Percentiles rank a stretch among this genome's conserved stretches.
phyloP scores from a whole-genome alignment of 2,113 vertebrate genomes.

The Oncorhynchus mykiss region DNA sequence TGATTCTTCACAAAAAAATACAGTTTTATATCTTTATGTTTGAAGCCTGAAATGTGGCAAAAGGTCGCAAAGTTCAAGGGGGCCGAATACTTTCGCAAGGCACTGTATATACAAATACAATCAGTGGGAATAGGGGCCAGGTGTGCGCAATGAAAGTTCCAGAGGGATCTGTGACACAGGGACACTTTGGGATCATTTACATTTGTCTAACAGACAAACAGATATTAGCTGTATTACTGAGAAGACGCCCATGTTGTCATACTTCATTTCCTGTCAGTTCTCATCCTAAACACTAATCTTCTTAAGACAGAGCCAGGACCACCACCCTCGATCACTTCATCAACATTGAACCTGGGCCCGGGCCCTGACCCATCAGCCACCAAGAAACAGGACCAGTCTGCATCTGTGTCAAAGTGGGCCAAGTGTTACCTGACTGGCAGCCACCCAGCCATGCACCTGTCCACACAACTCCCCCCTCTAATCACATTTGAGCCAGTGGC shows the following conservation, averaged over 20 bases:
- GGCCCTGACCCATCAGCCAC: neutral
- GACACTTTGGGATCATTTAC: neutral
- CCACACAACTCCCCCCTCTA: conserved; percentile 29
- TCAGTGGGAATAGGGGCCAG: no score
- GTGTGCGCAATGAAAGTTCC: no score
- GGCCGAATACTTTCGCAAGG: no score
- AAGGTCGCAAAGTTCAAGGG: no score
- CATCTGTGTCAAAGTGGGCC: neutral
- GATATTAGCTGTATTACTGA: neutral
- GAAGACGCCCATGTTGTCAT: neutral
- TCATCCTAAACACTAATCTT: neutral
- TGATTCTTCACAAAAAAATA: no score
- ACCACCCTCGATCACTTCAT: neutral
- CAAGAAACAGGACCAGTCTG: neutral
- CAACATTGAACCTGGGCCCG: neutral
- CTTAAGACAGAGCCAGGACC: neutral
- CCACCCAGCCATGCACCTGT: conserved; percentile 41
- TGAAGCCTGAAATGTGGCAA: no score
- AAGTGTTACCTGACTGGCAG: conserved; percentile 20
- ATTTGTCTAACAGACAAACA: neutral
- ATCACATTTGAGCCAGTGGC: conserved; percentile 30
- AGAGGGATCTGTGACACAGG: conserved; percentile 59
- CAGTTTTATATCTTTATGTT: no score
- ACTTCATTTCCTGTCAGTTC: no score
- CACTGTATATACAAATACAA: no score